Percentiles rank a stretch among this genome's conserved stretches.
Conservation (phyloP, 2,113 vertebrate genomes). For the Ammodytes marinus region DNA sequence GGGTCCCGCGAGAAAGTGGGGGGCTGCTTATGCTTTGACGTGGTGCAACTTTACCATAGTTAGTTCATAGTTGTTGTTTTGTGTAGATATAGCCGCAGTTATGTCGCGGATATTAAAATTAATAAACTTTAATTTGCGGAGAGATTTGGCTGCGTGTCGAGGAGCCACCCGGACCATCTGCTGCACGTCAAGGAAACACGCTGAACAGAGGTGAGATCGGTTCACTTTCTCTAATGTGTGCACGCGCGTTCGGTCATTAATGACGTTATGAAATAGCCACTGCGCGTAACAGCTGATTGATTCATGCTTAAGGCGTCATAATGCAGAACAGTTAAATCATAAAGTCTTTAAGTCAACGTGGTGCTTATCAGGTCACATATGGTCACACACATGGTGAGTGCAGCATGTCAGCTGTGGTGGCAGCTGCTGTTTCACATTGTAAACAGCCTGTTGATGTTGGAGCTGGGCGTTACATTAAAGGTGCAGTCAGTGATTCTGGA, state of each 20-base stretch:
- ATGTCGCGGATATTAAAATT: constrained; percentile 76
- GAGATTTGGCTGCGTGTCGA: constrained; percentile 33
- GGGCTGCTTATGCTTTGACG: constrained; percentile 5
- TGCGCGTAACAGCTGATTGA: background rate
- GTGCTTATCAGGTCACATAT: background rate
- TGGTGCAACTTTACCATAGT: background rate
- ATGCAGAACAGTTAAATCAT: too few relatives aligned
- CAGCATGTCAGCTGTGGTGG: background rate
- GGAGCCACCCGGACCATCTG: constrained; percentile 49
- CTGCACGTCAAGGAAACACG: constrained; percentile 57
- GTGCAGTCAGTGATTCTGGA: too few relatives aligned
- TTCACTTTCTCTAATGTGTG: background rate
- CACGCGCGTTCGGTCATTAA: background rate
- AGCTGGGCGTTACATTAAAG: background rate
- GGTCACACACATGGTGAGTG: background rate
- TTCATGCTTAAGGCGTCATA: background rate
- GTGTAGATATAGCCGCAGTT: background rate
- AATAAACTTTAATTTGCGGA: constrained; percentile 53
- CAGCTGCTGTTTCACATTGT: background rate
- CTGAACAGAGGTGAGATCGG: constrained; percentile 71
- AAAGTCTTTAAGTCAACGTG: background rate
- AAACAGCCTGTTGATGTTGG: background rate
- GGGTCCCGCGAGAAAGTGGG: constrained; percentile 11
- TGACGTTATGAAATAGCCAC: background rate
- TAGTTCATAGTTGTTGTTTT: background rate